phyloP scores from a whole-genome alignment of 2,113 vertebrate species.

The Eudyptes chrysolophus region DNA sequence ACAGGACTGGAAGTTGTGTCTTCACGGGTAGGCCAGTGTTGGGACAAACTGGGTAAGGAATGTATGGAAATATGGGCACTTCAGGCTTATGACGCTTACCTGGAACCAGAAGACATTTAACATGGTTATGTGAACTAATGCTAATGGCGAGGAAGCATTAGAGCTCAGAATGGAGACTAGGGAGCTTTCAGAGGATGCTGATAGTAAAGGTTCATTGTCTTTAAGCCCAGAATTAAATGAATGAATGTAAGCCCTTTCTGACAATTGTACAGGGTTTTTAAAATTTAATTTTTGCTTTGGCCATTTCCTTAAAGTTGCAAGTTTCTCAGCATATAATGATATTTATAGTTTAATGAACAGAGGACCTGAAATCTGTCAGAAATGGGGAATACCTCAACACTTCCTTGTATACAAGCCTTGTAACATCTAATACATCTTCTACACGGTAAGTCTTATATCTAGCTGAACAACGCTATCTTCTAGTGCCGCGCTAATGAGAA shows the following conservation, averaged over 20 bases:
- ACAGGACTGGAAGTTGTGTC: constrained; percentile 70
- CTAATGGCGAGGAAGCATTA: neutral
- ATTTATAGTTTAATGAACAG: neutral
- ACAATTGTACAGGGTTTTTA: neutral
- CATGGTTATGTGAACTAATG: neutral
- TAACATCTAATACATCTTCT: neutral
- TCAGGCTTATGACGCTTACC: constrained; percentile 73
- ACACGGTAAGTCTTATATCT: neutral
- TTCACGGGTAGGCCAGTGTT: constrained; percentile 67
- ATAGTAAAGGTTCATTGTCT: neutral
- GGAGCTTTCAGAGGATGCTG: neutral
- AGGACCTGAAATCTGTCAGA: neutral
- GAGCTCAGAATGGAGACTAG: neutral
- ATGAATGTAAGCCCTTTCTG: neutral
- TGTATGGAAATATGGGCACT: constrained; percentile 78
- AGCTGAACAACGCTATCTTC: neutral
- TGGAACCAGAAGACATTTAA: constrained; percentile 24
- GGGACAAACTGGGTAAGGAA: constrained; percentile 79
- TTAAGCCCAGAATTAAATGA: neutral
- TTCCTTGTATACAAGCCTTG: neutral
- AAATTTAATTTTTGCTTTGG: neutral
- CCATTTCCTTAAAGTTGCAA: neutral
- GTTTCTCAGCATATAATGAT: neutral
- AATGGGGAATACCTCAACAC: neutral
- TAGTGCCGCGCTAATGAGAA: neutral